Base-by-base conservation (phyloP, 2,888 invertebrate genomes). In the Trichogramma dendrolimi region DNA sequence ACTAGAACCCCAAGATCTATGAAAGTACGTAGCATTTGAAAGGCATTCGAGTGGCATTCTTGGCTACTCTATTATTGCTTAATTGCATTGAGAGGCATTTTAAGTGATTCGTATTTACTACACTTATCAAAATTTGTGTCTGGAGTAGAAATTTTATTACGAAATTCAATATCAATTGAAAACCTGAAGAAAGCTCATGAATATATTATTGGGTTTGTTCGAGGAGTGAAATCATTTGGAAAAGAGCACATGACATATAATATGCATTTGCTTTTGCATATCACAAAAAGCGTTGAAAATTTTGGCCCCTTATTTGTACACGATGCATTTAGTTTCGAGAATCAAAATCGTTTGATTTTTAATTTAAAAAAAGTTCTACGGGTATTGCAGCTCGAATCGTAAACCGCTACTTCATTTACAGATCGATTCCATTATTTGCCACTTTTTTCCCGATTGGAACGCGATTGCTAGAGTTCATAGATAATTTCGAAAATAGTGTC, bases 31-130 rank as follows among this genome's bases (percentile, higher is more conserved):
- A 54, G 46, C 11, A 41, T 44, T 7, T 67, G 65, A 67, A 68
- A 67, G 58, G 67, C 66, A 27, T 61, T 61, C 27, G 63, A 66
- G 47, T 66, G 66, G 66, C 55, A 64, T 27, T 64, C 64, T 3
- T 68, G 61, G 61, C 54, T 64, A n/a, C 43, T 56, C 4, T 38
- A 46, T 46, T 66, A 62, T 38, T 44, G 55, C 49, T 44, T 56
- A 42, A 8, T 58, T 49, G 58, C 52, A 39, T 61, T 63, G 40
- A 39, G 52, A 40, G 59, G 61, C 14, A 57, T 27, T 48, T 65
- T 65, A 42, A 53, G 27, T 40, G 7, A n/a, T 14, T 55, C 60
- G 51, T 58, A 65, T 58, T 46, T 63, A 40, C 38, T 50, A 62
- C 53, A 62, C 53, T 51, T 65, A 6, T 55, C 61, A 0, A 50